phyloP scores from a whole-genome alignment of 2,888 invertebrate species.

The Odontothrips loti region DNA sequence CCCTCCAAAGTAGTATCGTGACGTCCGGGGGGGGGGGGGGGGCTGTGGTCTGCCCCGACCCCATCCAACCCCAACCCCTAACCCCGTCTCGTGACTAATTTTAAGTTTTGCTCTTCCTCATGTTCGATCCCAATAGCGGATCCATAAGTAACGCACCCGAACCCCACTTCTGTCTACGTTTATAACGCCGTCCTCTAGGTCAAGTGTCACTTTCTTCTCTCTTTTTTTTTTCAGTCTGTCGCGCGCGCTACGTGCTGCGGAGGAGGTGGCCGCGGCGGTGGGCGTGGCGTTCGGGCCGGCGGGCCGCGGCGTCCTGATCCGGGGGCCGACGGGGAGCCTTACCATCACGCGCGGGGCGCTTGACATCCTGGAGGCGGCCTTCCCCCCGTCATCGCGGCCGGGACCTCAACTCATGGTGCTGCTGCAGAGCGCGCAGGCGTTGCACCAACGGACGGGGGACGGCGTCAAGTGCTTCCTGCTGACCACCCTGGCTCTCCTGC shows the following conservation, averaged over 20 bases:
- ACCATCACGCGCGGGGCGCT: conserved; percentile 33
- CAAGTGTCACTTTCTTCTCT: neutral
- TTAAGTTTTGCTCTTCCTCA: no score
- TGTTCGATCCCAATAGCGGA: no score
- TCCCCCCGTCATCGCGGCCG: conserved; percentile 27
- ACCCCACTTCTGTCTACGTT: neutral
- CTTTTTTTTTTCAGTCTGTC: neutral
- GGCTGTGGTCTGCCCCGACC: no score
- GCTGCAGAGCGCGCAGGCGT: conserved; percentile 30
- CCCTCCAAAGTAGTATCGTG: no score
- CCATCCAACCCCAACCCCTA: no score
- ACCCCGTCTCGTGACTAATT: no score
- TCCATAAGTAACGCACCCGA: conserved; percentile 27
- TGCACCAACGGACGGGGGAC: conserved; percentile 34
- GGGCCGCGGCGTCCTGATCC: conserved; percentile 34
- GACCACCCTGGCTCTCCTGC: neutral
- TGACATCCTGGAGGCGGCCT: conserved; percentile 32
- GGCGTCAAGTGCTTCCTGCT: conserved; percentile 35
- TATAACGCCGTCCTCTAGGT: neutral
- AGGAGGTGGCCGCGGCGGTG: conserved; percentile 31
- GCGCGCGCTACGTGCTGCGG: conserved; percentile 27
- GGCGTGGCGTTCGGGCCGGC: conserved; percentile 32
- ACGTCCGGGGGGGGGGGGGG: no score
- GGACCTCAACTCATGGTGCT: conserved; percentile 27
- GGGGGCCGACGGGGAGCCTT: conserved; percentile 28